phyloP scores from a whole-genome alignment of 1,140 invertebrate species.

The Ruditapes philippinarum region DNA sequence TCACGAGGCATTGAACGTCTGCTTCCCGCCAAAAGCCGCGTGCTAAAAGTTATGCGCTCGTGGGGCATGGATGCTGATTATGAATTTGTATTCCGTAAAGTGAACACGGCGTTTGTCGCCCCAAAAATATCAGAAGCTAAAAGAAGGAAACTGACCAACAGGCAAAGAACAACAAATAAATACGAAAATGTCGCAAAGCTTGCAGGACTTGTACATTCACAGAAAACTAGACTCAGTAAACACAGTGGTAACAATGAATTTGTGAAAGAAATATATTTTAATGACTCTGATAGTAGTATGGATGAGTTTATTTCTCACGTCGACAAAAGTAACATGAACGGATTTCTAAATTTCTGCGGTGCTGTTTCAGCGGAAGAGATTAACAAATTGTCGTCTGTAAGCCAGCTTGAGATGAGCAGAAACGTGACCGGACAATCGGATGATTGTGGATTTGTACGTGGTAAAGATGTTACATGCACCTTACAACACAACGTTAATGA shows the following conservation, averaged over 20 bases:
- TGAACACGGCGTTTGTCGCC: neutral
- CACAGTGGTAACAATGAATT: slow-evolving; percentile 24
- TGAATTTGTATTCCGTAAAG: slow-evolving; percentile 56
- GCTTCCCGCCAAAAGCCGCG: slow-evolving; percentile 47
- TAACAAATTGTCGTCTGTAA: slow-evolving; percentile 21
- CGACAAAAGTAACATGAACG: slow-evolving; percentile 1
- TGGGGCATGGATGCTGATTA: slow-evolving; percentile 49
- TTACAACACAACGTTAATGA: slow-evolving; percentile 43
- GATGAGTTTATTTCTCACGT: slow-evolving; percentile 52
- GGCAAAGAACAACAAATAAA: slow-evolving; percentile 1
- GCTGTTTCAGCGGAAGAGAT: slow-evolving; percentile 15
- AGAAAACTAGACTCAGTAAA: slow-evolving; percentile 10
- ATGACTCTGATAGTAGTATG: slow-evolving; percentile 39
- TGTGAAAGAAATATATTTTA: slow-evolving; percentile 61
- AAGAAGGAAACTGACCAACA: slow-evolving; percentile 48
- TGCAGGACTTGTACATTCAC: neutral
- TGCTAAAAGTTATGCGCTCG: slow-evolving; percentile 58
- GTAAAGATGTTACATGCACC: neutral
- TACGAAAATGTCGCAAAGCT: slow-evolving; percentile 11
- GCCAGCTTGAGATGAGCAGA: slow-evolving; percentile 5
- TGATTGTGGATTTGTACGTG: slow-evolving; percentile 6
- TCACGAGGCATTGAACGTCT: slow-evolving; percentile 57
- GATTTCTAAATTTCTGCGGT: slow-evolving; percentile 11
- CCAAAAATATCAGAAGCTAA: slow-evolving; percentile 45
- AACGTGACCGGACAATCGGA: slow-evolving; percentile 45